Evolutionary conservation across 2,113 vertebrate genomes (phyloP).

Genomic region (Empidonax alnorum): DNA sequence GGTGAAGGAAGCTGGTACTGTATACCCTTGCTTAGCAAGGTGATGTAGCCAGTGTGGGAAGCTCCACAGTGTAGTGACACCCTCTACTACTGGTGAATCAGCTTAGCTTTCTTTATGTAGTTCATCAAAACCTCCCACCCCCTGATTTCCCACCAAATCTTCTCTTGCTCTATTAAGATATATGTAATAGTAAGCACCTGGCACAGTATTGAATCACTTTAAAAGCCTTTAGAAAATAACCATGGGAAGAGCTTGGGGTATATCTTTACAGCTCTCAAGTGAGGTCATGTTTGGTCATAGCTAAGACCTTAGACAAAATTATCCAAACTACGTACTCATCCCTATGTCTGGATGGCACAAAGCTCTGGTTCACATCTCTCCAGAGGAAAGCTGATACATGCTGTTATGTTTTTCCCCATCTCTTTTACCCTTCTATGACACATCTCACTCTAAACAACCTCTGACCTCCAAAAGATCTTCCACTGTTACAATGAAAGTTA

Average conservation of each 20-base stretch:
- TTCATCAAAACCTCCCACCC: not conserved
- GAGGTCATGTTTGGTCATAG: not conserved
- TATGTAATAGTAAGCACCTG: not conserved
- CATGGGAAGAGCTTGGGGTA: not conserved
- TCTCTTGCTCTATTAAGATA: not conserved
- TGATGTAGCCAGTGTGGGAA: not conserved
- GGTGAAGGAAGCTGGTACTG: not conserved
- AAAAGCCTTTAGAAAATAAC: not conserved
- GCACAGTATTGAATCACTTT: not conserved
- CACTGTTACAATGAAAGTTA: not conserved
- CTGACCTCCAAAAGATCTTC: not conserved
- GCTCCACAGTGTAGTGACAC: not conserved
- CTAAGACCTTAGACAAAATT: not conserved
- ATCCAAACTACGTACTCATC: not conserved
- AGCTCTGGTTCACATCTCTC: not conserved
- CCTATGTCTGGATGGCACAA: not conserved
- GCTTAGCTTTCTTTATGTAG: not conserved
- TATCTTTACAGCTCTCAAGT: not conserved
- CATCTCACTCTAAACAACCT: not conserved
- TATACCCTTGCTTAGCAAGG: not conserved
- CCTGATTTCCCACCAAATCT: not conserved
- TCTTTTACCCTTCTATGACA: not conserved
- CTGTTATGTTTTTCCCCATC: not conserved
- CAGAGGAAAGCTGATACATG: not conserved
- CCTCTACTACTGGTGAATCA: conserved; percentile 20